Base-by-base conservation (phyloP, 2,888 invertebrate species). In the Ptychoptera albimana region DNA sequence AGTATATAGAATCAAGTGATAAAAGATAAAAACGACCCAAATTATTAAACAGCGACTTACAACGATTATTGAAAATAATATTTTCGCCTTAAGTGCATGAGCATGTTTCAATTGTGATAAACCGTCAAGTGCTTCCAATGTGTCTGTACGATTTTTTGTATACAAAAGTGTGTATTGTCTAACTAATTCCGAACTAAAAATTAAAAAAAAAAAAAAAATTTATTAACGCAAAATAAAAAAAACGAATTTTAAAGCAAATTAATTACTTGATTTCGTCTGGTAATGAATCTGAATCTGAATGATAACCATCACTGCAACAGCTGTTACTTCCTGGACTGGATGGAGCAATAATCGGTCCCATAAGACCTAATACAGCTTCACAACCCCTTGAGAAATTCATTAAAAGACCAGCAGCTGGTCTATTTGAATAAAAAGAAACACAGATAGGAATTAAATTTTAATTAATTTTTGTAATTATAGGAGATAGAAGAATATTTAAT, bases 11-110 rank as follows among this genome's bases (percentile, higher is more conserved):
- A 43, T 39, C 39, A 30, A 37, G 37, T 44, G 42, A 40, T 45
- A 46, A n/a, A n/a, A n/a, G n/a, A n/a, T n/a, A n/a, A n/a, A n/a
- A n/a, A 43, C 31, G 16, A 45, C 9, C 12, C 16, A 39, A 9
- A 32, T 23, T 23, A 23, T 23, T 5, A 11, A 46, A 11, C 14
- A 42, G 37, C 30, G 53, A 75, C 87, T 80, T 68, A 94, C 94
- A 69, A 94, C 94, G 53, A 92, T 82, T 46, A 93, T 87, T 47
- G 93, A 94, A 69, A 94, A 94, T 51, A 96, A 75, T 52, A 96
- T 87, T 73, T 94, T 96, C 55, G 83, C 80, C 69, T 96, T 94
- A 51, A 96, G 74, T 57, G 89, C 88, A 47, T 85, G 82, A 11
- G 86, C 84, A 51, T 86, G 82, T 45, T 77, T 73, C 45, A 96